Conservation (phyloP, 2,888 invertebrate genomes). For the Drosophila ochracea region DNA sequence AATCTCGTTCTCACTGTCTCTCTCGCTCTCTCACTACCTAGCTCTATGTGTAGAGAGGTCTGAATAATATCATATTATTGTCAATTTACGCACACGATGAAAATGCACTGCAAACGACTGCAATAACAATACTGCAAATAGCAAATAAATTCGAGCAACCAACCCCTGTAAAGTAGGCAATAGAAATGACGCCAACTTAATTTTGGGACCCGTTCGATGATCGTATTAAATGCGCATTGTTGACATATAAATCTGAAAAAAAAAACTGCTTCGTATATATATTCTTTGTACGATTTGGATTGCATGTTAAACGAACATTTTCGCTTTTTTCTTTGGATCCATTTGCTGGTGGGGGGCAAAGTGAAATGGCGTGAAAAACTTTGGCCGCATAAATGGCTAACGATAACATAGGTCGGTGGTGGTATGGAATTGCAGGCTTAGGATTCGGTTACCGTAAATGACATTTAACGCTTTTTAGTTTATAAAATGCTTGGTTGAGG, state of each 20-base stretch:
- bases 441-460: slow-evolving; percentile 76
- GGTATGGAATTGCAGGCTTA: slow-evolving; percentile 38
- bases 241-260: slow-evolving; percentile 75
- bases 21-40: background rate
- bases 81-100: slow-evolving; percentile 62
- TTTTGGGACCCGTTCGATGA: slow-evolving; percentile 43
- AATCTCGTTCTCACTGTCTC: background rate
- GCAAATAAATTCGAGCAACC: slow-evolving; percentile 40
- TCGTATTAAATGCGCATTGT: slow-evolving; percentile 64
- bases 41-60: slow-evolving; percentile 21
- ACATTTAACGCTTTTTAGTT: slow-evolving; percentile 81
- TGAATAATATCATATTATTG: slow-evolving; percentile 74
- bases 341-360: slow-evolving; percentile 41
- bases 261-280: slow-evolving; percentile 51
- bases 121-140: slow-evolving; percentile 39
- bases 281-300: slow-evolving; percentile 46
- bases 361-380: slow-evolving; percentile 80
- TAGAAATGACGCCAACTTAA: slow-evolving; percentile 73
- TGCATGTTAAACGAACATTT: slow-evolving; percentile 74
- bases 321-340: slow-evolving; percentile 23
- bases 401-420: slow-evolving; percentile 38
- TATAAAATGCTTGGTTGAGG: slow-evolving; percentile 64
- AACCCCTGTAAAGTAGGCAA: slow-evolving; percentile 68
- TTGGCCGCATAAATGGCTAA: slow-evolving; percentile 71
- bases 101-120: slow-evolving; percentile 35